Evolutionary conservation across 2,888 invertebrate genomes (phyloP), one percentile per base, ranked within the genome.

Genomic region (Galerucella nymphaeae): DNA sequence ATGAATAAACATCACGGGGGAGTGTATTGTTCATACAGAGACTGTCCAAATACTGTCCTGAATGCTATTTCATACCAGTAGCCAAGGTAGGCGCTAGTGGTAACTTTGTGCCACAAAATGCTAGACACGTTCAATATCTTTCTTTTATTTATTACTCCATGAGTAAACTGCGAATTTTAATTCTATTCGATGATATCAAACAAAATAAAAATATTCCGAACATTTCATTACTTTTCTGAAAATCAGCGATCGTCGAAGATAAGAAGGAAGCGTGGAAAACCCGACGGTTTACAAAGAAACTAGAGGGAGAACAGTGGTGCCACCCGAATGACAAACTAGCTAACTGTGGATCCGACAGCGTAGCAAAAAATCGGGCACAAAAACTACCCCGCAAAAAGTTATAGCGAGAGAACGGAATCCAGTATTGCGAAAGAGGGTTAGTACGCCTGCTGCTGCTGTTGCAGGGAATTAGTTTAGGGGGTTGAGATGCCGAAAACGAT

Each of bases 341-440:
- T 86, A 86, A 86, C 86, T 86, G 86, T 86, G 86, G 86, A 86
- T 86, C 86, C 86, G 86, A 86, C 86, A 86, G 83, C 83, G 82
- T 77, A 77, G 80, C 83, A 84, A 85, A 85, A 85, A 84, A 81
- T 83, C 76, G 75, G 76, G 75, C 78, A 80, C 83, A 84, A 85
- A 85, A 85, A 85, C 82, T 81, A 76, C 71, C 79, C 77, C 72
- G 76, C 78, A 81, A 81, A 81, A 81, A 80, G 78, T 80, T 74
- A 73, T 75, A 77, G 76, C 73, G 75, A 70, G 75, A 68, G 76
- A 79, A 73, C 70, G 79, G 78, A 78, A 78, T 75, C 74, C 78
- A 75, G 78, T 74, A 75, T 76, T 78, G 78, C 78, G 73, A 71
- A 76, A 71, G 75, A 71, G 70, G 66, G 72, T 76, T 61, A 72